Base-by-base conservation (phyloP, 2,797 vertebrate genomes). In the Silurus aristotelis region DNA sequence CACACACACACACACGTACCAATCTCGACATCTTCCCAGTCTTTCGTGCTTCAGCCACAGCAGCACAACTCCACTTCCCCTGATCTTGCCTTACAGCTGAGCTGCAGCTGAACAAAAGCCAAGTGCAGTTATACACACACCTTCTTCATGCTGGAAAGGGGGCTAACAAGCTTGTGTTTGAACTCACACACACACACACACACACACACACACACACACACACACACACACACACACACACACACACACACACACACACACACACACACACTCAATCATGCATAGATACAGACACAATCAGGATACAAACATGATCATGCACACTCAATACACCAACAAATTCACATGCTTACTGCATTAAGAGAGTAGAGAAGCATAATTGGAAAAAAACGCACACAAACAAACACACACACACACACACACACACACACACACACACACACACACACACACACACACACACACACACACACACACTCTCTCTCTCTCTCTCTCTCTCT, bases 31-130 rank as follows among this genome's bases (percentile, higher is more conserved):
- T 90, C 89, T 88, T 91, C 85, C 87, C 89, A 91, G 87, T 92
- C 92, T 89, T 86, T 91, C 91, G 92, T 93, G 92, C 94, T 95
- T 95, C 94, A 95, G 93, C 94, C 95, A 95, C 93, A 95, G 95
- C 94, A 93, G 93, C 94, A 95, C 93, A 95, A 95, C 94, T 93
- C 80, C 93, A 92, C 85, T 88, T 92, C 80, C 93, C 94, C 94
- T 95, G 94, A 95, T 95, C 94, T 92, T 91, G 94, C 95, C 94
- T 96, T 95, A 95, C 95, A 95, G 93, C 92, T 91, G 91, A 90
- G 90, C 90, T 93, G 92, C 56, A 10, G 38, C 56, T 78, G 90
- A 94, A 93, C 92, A 87, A 93, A 92, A 78, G 84, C 88, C 88
- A 90, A 89, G 91, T 90, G 92, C 91, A 88, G 91, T 94, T 94